Percentiles rank a stretch among this genome's conserved stretches.
Conservation (phyloP, 2,888 invertebrate species). For the Drosophila longiperda region DNA sequence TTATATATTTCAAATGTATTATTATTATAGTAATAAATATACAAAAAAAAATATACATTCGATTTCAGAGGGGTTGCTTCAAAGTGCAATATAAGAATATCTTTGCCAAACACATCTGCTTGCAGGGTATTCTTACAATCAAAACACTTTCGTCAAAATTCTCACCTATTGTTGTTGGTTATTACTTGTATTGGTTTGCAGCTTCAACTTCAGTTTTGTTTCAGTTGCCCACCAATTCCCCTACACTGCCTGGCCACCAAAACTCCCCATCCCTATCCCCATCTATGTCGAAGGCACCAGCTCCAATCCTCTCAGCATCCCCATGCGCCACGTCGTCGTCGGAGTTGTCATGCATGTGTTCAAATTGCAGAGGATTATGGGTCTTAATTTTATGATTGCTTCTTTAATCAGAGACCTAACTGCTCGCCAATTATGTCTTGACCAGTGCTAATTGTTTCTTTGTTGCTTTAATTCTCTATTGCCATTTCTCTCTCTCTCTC, state of each 20-base stretch:
- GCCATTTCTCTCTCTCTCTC: background rate
- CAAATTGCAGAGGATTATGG: constrained; percentile 76
- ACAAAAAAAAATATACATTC: background rate
- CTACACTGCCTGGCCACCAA: background rate
- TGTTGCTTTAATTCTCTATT: constrained; percentile 34
- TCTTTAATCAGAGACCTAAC: constrained; percentile 77
- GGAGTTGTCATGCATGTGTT: constrained; percentile 55
- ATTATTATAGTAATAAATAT: background rate
- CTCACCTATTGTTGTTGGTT: constrained; percentile 29
- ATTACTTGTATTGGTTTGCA: constrained; percentile 41
- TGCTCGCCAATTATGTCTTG: constrained; percentile 75
- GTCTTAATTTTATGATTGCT: constrained; percentile 79
- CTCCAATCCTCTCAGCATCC: background rate
- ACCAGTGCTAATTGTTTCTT: constrained; percentile 75
- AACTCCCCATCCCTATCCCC: background rate
- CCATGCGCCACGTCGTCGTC: background rate
- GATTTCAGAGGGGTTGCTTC: background rate
- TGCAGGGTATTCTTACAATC: constrained; percentile 6
- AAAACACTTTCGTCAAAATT: background rate
- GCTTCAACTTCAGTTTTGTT: constrained; percentile 38
- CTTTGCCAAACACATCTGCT: background rate
- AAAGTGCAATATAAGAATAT: background rate
- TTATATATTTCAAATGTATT: background rate
- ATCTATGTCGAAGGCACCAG: background rate
- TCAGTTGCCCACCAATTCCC: constrained; percentile 14